Evolutionary conservation across 1,140 invertebrate species (phyloP).

Genomic region (Drosophila ananassae): DNA sequence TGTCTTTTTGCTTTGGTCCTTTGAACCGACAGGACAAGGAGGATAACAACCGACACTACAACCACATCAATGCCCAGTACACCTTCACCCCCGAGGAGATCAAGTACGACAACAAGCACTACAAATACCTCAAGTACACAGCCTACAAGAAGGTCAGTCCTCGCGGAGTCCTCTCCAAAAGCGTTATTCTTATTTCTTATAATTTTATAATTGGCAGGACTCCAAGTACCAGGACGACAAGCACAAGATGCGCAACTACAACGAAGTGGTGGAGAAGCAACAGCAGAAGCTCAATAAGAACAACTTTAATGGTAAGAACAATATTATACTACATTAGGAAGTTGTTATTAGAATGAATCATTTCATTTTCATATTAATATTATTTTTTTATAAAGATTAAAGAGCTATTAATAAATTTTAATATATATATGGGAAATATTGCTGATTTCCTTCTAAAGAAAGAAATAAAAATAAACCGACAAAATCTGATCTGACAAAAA

Average conservation of each 20-base stretch:
- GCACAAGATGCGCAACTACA: slow-evolving; percentile 87
- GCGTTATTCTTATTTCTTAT: background rate
- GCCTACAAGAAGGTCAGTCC: slow-evolving; percentile 87
- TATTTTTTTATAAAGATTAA: too few species aligned
- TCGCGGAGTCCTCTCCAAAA: background rate
- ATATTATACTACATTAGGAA: too few species aligned
- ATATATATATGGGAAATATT: too few species aligned
- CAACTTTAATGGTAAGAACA: slow-evolving; percentile 58
- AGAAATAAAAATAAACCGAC: too few species aligned
- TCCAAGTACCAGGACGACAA: slow-evolving; percentile 87
- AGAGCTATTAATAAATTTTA: too few species aligned
- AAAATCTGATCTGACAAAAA: too few species aligned
- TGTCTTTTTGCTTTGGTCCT: background rate
- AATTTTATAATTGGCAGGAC: slow-evolving; percentile 81
- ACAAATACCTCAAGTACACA: slow-evolving; percentile 91
- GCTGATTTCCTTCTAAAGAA: too few species aligned
- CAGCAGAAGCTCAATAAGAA: slow-evolving; percentile 84
- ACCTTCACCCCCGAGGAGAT: slow-evolving; percentile 91
- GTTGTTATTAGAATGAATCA: too few species aligned
- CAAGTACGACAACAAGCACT: slow-evolving; percentile 92
- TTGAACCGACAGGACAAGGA: slow-evolving; percentile 70
- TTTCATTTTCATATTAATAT: too few species aligned
- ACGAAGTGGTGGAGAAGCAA: slow-evolving; percentile 87
- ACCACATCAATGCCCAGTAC: slow-evolving; percentile 85
- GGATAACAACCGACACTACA: slow-evolving; percentile 82